Evolutionary conservation across 92 coral and sea anemone species (phyloP), one percentile per base, ranked within the genome.

Genomic region (Porites lobata): DNA sequence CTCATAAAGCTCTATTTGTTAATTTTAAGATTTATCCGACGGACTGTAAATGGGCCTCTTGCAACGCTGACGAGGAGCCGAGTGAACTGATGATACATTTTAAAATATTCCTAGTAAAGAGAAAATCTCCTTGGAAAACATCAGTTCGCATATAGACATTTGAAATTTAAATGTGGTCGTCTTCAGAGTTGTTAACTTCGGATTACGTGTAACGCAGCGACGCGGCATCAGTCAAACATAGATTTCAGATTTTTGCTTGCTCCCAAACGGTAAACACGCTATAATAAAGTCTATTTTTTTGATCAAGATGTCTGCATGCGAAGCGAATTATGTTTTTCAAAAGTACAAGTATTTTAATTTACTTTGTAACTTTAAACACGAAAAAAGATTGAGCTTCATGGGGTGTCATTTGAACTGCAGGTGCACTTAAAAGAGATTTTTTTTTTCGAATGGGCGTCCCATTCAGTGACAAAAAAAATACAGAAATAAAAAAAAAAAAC

Each of bases 181-280:
- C 58, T 69, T 70, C 19, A 29, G 26, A 54, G 56, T 14, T 10
- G 76, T 69, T 81, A 81, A 81, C 52, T 7, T 22, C 63, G 63
- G 63, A 24, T 68, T 81, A 24, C 22, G 76, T 69, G 14, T 53
- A 69, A 56, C 9, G 77, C 47, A 4, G 6, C 47, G 47, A 4
- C 53, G 12, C 17, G 54, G 12, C 84, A 1, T 81, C 78, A 51
- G 53, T 29, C 76, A 82, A 56, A 82, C 76, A 57, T 58, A 82
- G 78, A 66, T 82, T 82, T 82, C 68, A 79, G 67, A 71, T 58
- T n/a, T 8, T n/a, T 29, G 78, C 77, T 82, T 56, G 86, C 58
- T 82, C 56, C 18, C 85, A 53, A 29, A 7, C 26, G 67, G 76
- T 69, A 82, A 82, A 82, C 78, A 82, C 8, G 57, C 78, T 15